phyloP scores from a whole-genome alignment of 2,797 vertebrate genomes.

The Gobionotothen gibberifrons region DNA sequence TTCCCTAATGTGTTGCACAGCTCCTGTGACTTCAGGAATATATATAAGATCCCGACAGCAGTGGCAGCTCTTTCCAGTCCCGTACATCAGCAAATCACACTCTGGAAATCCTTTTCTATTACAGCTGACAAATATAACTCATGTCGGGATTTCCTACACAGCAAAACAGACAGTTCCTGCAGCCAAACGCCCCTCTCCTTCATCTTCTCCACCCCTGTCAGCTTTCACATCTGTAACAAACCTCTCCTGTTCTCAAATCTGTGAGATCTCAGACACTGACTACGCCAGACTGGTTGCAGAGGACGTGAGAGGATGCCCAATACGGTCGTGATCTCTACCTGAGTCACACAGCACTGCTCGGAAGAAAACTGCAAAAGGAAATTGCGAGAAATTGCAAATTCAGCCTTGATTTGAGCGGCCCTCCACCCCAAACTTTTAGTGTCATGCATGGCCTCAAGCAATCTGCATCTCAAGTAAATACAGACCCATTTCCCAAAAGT shows the following conservation, averaged over 20 bases:
- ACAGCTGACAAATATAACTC: constrained; percentile 59
- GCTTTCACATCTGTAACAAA: constrained; percentile 42
- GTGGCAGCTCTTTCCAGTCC: constrained; percentile 43
- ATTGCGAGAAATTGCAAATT: constrained; percentile 33
- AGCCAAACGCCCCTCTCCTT: constrained; percentile 24
- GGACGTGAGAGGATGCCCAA: constrained; percentile 44
- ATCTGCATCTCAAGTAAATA: constrained; percentile 37
- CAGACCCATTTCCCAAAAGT: constrained; percentile 25
- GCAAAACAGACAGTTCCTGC: constrained; percentile 28
- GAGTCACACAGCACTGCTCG: constrained; percentile 25
- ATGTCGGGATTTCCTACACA: constrained; percentile 48
- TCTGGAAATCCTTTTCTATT: constrained; percentile 53
- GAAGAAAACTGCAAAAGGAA: constrained; percentile 21
- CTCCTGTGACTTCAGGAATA: constrained; percentile 34
- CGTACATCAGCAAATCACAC: constrained; percentile 40
- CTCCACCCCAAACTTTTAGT: constrained; percentile 18
- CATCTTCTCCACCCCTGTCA: constrained; percentile 44
- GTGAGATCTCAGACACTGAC: constrained; percentile 49
- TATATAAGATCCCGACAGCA: constrained; percentile 30
- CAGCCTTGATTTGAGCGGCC: constrained; percentile 13
- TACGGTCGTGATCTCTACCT: constrained; percentile 39
- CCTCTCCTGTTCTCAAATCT: constrained; percentile 43
- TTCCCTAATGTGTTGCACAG: constrained; percentile 23
- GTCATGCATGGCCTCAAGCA: constrained; percentile 13
- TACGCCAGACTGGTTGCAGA: constrained; percentile 28